Conservation (phyloP, 2,113 vertebrate species). For the Thomomys bottae region DNA sequence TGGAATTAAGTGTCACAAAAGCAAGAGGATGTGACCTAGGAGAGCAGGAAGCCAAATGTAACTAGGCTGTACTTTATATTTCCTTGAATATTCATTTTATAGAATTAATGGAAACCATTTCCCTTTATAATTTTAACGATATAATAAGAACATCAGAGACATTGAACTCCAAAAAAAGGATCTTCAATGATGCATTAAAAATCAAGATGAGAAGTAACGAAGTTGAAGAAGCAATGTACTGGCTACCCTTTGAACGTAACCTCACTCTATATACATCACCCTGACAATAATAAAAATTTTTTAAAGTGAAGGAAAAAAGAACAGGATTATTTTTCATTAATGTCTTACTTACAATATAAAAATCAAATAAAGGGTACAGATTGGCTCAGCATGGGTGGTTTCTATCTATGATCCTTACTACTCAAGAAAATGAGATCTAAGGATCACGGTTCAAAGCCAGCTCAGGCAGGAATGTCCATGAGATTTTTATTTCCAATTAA, state of each 20-base stretch:
- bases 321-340: not conserved
- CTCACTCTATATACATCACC: too few species aligned
- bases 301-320: too few species aligned
- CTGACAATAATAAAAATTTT: too few species aligned
- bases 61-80: not conserved
- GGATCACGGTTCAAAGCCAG: too few species aligned
- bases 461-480: too few species aligned
- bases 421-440: too few species aligned
- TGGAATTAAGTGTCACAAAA: not conserved
- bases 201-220: too few species aligned
- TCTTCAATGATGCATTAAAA: not conserved
- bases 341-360: not conserved
- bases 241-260: too few species aligned
- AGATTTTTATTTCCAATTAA: too few species aligned
- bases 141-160: not conserved
- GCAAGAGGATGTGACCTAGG: not conserved
- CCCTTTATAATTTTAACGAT: not conserved
- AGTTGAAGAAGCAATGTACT: too few species aligned
- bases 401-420: too few species aligned
- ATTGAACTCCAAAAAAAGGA: not conserved
- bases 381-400: not conserved
- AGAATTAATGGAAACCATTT: constrained; percentile 10
- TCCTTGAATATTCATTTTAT: not conserved
- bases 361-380: not conserved
- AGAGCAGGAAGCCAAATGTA: not conserved